phyloP scores from a whole-genome alignment of 2,113 vertebrate species.

The Cryptoleucopteryx plumbea region DNA sequence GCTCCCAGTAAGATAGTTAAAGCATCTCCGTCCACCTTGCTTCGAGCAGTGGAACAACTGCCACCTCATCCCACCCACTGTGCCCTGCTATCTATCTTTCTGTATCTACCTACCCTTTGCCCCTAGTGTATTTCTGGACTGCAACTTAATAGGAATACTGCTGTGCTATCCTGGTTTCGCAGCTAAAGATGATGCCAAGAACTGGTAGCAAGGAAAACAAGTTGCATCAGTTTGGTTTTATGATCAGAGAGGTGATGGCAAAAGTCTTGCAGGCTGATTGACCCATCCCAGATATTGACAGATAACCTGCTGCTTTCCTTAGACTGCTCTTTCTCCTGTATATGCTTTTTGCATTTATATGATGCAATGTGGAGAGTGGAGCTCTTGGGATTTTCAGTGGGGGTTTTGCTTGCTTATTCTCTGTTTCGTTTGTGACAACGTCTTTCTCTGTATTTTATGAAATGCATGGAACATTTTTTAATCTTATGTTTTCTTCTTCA shows the following conservation, averaged over 20 bases:
- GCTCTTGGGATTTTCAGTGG: neutral
- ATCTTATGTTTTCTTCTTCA: neutral
- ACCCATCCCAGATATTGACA: neutral
- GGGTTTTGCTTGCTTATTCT: neutral
- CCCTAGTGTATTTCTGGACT: neutral
- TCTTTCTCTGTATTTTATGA: constrained; percentile 12
- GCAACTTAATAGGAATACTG: neutral
- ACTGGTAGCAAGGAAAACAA: neutral
- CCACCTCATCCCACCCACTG: neutral
- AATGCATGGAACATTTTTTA: neutral
- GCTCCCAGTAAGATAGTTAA: neutral
- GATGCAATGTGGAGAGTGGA: neutral
- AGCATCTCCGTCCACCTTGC: neutral
- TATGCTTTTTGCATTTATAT: neutral
- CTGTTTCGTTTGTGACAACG: neutral
- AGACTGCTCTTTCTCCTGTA: neutral
- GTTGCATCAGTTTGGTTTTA: neutral
- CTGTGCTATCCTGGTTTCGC: neutral
- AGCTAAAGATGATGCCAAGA: neutral
- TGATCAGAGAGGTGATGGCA: neutral
- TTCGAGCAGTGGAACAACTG: neutral
- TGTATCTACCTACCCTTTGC: neutral
- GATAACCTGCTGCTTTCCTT: neutral
- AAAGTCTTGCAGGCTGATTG: neutral
- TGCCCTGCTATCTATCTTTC: neutral